Conservation (phyloP, 2,797 vertebrate genomes). For the Lateolabrax maculatus region DNA sequence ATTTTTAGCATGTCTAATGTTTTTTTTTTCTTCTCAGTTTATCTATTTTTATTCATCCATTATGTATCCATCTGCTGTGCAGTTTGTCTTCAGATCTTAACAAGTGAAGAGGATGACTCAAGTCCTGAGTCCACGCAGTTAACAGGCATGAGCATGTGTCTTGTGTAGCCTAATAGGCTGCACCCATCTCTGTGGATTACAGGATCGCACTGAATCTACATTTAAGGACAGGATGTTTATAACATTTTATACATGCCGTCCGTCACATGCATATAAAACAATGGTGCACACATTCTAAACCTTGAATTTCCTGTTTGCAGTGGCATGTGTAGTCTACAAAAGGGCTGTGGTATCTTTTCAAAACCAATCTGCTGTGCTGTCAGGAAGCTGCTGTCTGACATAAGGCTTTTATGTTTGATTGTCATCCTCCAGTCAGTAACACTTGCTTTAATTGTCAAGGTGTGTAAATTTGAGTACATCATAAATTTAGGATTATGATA, state of each 20-base stretch:
- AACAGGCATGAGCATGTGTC: conserved; percentile 1
- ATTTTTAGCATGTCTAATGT: conserved; percentile 75
- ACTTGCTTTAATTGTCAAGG: conserved; percentile 7
- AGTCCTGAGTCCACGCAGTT: conserved; percentile 9
- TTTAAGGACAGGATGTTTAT: not conserved
- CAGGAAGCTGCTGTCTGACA: not conserved
- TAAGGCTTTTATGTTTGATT: not conserved
- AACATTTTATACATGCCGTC: not conserved
- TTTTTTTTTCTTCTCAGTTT: conserved; percentile 19
- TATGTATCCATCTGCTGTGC: conserved; percentile 20
- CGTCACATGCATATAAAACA: not conserved
- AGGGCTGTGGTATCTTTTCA: not conserved
- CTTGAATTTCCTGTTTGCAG: conserved; percentile 44
- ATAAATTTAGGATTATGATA: conserved; percentile 42
- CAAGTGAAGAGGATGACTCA: not conserved
- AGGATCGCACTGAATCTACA: not conserved
- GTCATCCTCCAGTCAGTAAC: not conserved
- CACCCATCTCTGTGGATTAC: not conserved
- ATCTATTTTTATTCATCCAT: conserved; percentile 27
- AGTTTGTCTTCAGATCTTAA: conserved; percentile 26
- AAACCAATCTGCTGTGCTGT: not conserved
- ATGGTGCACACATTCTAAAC: too few relatives aligned
- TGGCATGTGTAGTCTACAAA: too few relatives aligned
- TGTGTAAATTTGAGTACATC: conserved; percentile 12
- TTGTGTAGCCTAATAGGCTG: not conserved